Base-by-base conservation (phyloP, 2,888 invertebrate species). In the Meiosimyza decipiens region DNA sequence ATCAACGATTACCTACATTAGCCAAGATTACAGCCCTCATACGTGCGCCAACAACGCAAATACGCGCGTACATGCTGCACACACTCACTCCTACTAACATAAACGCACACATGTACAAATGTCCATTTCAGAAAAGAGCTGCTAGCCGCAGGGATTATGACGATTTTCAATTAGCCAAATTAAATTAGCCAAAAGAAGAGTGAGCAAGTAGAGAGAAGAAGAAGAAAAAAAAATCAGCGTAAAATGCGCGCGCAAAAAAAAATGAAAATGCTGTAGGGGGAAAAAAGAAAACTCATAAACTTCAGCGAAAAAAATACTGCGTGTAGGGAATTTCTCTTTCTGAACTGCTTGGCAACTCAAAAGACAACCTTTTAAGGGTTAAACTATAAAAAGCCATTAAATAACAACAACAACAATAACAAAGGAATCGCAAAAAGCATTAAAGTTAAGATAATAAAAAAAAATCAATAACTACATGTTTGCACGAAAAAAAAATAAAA, bases 121-220 rank as follows among this genome's bases (percentile, higher is more conserved):
- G 75, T 75, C 75, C 77, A 76, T 71, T 74, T 73, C 73, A 40
- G 1, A 75, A 76, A 75, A 68, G 64, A 72, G 71, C 28, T 72
- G 76, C 78, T 75, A 78, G 80, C 83, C 82, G 79, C 77, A 78
- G 81, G 80, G 79, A 80, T 82, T 82, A 83, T 83, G 83, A 83
- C 83, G 80, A 82, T 85, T 84, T 85, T 85, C 84, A 84, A 84
- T 84, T 84, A 84, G 83, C 83, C 79, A 84, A 84, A 84, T 84
- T 84, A 84, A 80, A 77, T 79, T 75, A 73, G 73, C 69, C 74
- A 69, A 68, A 63, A 71, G 63, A 62, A 66, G 40, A 63, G 51
- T 13, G n/a, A 64, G 18, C 22, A 64, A 49, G 55, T 9, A 11
- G n/a, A 50, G 40, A 52, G 28, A 54, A 18, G 66, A 52, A 33